phyloP scores from a whole-genome alignment of 2,797 vertebrate genomes.

The Ispidina lecontei region DNA sequence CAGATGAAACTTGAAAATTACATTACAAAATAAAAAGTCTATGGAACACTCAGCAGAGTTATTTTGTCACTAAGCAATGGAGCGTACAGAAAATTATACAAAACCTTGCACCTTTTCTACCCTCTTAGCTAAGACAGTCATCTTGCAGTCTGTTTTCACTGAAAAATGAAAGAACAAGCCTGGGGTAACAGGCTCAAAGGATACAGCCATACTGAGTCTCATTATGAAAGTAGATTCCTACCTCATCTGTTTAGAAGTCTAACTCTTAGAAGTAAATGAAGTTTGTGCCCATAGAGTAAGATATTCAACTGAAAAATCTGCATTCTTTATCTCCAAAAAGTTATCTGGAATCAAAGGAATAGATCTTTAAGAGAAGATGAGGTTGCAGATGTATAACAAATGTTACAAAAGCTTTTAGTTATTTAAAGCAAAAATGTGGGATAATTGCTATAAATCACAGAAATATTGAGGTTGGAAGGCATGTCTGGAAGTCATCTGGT shows the following conservation, averaged over 20 bases:
- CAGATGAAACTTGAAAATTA: not conserved
- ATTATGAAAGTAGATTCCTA: not conserved
- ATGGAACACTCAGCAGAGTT: not conserved
- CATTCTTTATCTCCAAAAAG: not conserved
- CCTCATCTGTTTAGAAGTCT: not conserved
- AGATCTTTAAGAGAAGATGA: not conserved
- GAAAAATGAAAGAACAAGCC: not conserved
- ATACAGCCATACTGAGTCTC: accelerated
- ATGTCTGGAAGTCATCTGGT: not conserved
- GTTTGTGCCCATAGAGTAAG: not conserved
- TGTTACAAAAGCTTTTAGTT: not conserved
- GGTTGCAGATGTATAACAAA: not conserved
- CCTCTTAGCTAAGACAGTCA: not conserved
- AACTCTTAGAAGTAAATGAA: not conserved
- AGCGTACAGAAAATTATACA: not conserved
- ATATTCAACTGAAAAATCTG: not conserved
- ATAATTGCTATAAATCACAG: not conserved
- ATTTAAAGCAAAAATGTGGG: not conserved
- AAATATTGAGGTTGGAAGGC: not conserved
- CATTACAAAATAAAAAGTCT: not conserved
- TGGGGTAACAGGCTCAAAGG: not conserved
- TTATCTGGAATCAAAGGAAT: not conserved
- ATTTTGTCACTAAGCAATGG: not conserved
- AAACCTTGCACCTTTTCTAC: not conserved
- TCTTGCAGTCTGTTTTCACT: not conserved